phyloP scores from a whole-genome alignment of 2,888 invertebrate species.

The Mechanitis messenoides region DNA sequence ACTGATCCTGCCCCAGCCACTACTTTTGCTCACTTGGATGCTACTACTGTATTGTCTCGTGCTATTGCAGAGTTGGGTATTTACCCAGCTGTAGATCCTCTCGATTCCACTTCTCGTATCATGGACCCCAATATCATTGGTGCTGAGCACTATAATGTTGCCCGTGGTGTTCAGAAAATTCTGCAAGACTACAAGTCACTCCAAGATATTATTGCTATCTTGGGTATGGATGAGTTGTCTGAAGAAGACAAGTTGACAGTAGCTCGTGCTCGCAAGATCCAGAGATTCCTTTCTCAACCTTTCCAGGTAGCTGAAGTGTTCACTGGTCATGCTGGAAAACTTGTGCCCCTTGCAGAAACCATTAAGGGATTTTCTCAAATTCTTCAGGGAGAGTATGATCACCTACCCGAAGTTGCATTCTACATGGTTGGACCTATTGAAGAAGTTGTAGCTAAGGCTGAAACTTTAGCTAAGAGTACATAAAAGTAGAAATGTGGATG shows the following conservation, averaged over 20 bases:
- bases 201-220: slow-evolving; percentile 93
- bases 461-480: slow-evolving; percentile 79
- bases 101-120: slow-evolving; percentile 95
- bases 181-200: slow-evolving; percentile 88
- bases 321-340: slow-evolving; percentile 93
- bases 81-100: slow-evolving; percentile 96
- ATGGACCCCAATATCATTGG: slow-evolving; percentile 96
- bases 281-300: slow-evolving; percentile 95
- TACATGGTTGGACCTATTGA: slow-evolving; percentile 89
- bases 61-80: slow-evolving; percentile 95
- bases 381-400: slow-evolving; percentile 89
- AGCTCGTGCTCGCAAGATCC: slow-evolving; percentile 95
- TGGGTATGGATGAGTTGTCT: slow-evolving; percentile 91
- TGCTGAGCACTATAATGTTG: slow-evolving; percentile 90
- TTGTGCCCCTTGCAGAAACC: slow-evolving; percentile 90
- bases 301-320: slow-evolving; percentile 96
- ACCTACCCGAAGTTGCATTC: slow-evolving; percentile 90
- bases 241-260: slow-evolving; percentile 97
- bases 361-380: slow-evolving; percentile 93
- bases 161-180: slow-evolving; percentile 94
- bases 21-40: slow-evolving; percentile 97
- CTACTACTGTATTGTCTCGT: slow-evolving; percentile 94
- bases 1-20: slow-evolving; percentile 97
- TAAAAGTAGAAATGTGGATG: slow-evolving; percentile 29
- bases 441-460: slow-evolving; percentile 79